Base-by-base conservation (phyloP, 1,140 invertebrate species). In the Drosophila oshimai region DNA sequence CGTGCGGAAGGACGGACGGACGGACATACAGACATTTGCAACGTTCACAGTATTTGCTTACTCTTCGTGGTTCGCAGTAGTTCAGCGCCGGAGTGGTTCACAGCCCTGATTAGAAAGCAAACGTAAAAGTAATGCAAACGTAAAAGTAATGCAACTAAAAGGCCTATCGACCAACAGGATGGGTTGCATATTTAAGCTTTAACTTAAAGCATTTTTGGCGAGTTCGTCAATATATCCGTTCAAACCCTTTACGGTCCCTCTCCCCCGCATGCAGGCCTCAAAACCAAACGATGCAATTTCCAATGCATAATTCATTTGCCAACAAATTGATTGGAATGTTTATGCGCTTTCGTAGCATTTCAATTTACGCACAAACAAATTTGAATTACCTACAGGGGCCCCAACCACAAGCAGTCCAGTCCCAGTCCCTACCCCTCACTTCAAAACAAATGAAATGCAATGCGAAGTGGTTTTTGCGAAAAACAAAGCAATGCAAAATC, bases 241-340 rank as follows among this genome's bases (percentile, higher is more conserved):
- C 17, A 13, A n/a, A n/a, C 53, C 53, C 37, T 55, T 55, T 28
- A n/a, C n/a, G n/a, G n/a, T n/a, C n/a, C n/a, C n/a, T n/a, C n/a
- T n/a, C n/a, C n/a, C n/a, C 22, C 22, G 15, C 28, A 20, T 44
- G 17, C 22, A 22, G 28, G 12, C 60, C 28, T 22, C 34, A 53
- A 58, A 60, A 60, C 46, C 39, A 36, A 64, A 57, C 39, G 55
- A 65, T 71, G 51, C 54, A 74, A 65, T 65, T 64, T 64, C 26
- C 65, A 71, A 75, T 80, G 62, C 77, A 80, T 80, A 80, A 81
- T 76, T 81, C 72, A 76, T 76, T 81, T 72, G 58, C 34, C 58
- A 72, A 68, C 72, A 72, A 81, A 72, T 72, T 81, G 71, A 72
- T 80, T 72, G 77, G 71, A 75, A 80, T 80, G 71, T 53, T 71